Evolutionary conservation across 1,140 invertebrate genomes (phyloP).

Genomic region (Pteromalus puparum): DNA sequence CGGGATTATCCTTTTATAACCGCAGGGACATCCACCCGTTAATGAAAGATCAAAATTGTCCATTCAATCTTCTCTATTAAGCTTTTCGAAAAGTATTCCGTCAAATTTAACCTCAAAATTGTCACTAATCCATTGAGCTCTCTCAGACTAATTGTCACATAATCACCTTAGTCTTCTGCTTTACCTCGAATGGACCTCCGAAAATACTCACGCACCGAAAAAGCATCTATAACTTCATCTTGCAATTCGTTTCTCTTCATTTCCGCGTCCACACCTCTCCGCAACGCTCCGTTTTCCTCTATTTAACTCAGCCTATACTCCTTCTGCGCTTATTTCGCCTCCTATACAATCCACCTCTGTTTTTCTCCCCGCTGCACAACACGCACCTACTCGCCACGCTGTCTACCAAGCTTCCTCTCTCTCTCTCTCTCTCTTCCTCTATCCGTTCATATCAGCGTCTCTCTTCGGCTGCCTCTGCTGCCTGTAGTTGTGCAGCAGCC

Average conservation of each 20-base stretch:
- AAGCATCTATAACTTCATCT: not conserved
- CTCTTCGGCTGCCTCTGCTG: not conserved
- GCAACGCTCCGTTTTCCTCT: conserved; percentile 11
- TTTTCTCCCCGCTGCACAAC: not conserved
- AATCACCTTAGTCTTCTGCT: too few species aligned
- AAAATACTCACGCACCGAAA: not conserved
- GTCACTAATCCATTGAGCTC: too few species aligned
- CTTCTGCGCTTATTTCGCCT: conserved; percentile 4
- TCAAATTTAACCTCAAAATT: too few species aligned
- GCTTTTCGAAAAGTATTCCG: too few species aligned
- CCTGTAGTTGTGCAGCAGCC: conserved; percentile 40
- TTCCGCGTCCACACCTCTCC: conserved; percentile 9
- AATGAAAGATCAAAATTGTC: too few species aligned
- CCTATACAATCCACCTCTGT: not conserved
- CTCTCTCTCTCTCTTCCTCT: conserved; percentile 24
- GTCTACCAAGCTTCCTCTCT: conserved; percentile 20
- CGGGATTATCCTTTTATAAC: too few species aligned
- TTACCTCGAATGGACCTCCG: not conserved
- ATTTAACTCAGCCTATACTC: conserved; percentile 17
- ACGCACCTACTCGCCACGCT: conserved; percentile 3
- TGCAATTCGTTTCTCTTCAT: conserved; percentile 34
- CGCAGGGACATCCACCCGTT: too few species aligned
- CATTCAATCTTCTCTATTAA: too few species aligned
- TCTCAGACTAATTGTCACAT: too few species aligned
- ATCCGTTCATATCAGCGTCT: conserved; percentile 34